These are phyloP conservation scores for Anastatus disparis DNA, from an alignment of 1,140 invertebrate genomes.

Conservation along the genomic window DNA sequence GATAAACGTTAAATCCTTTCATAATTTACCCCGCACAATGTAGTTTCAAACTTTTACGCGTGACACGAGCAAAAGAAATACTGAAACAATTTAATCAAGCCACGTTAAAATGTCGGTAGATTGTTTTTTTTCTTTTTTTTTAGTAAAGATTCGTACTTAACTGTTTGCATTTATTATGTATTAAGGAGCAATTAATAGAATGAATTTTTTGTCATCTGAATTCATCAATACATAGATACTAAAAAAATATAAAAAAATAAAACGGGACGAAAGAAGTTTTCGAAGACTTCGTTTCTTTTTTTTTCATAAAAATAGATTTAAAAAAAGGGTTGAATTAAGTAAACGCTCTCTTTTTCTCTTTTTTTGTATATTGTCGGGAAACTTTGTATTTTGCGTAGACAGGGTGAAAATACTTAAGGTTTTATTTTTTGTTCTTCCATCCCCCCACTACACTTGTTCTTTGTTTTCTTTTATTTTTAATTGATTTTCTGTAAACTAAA, in stretches of 20 bases:
- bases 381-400: conserved; percentile 16
- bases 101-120: background rate
- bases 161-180: conserved; percentile 38
- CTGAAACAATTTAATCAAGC: background rate
- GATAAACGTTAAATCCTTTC: background rate
- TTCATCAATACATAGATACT: background rate
- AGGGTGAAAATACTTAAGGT: conserved; percentile 35
- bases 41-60: background rate
- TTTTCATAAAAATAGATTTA: background rate
- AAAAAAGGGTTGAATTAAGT: background rate
- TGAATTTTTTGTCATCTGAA: conserved; percentile 16
- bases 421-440: conserved; percentile 2
- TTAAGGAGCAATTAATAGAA: conserved; percentile 10
- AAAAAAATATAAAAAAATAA: background rate
- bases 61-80: background rate
- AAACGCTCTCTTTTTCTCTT: conserved; percentile 28
- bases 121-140: too few relatives aligned
- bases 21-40: conserved; percentile 20
- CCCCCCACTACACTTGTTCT: too few relatives aligned
- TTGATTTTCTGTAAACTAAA: background rate
- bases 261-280: conserved; percentile 5
- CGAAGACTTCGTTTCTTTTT: conserved; percentile 13
- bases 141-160: conserved; percentile 35
- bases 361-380: conserved; percentile 1
- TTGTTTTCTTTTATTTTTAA: conserved; percentile 21